Base-by-base conservation (phyloP, 2,888 invertebrate genomes). In the Neoitamus cyanurus region DNA sequence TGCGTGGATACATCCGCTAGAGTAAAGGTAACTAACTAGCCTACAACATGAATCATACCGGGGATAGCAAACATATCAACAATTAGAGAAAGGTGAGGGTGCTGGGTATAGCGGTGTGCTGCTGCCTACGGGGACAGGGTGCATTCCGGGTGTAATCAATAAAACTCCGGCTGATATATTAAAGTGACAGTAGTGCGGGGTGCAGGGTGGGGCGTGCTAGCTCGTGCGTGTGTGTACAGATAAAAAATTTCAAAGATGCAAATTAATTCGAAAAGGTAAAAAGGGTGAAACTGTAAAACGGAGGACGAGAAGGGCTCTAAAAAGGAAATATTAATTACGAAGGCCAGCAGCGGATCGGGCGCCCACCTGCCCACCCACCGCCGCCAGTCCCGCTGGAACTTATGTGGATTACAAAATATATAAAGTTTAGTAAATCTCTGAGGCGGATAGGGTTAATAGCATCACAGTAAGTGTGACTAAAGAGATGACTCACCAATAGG, bases 401-500 rank as follows among this genome's bases (percentile, higher is more conserved):
- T 77, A 46, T 70, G 30, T 77, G 77, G 42, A n/a, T 42, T 34
- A 75, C 31, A 15, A 34, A 34, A 80, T 34, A 15, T 48, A 34
- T 48, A 80, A 58, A 36, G 28, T 80, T 80, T 58, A 80, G 34
- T 58, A 80, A 73, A 34, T n/a, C 7, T 75, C 20, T 37, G 58
- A 80, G 58, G 80, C n/a, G 58, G 58, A 80, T 48, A 80, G 80
- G 80, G 58, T 34, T 58, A 80, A 80, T 77, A 77, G 46, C 46
- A 77, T 77, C 77, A 77, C 34, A 34, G 80, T 15, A 42, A 42
- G 28, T 80, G 80, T 80, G 80, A 80, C 31, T 80, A 80, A 36
- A 80, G 80, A 78, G 36, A 72, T 83, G 85, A 86, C 86, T 86
- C 86, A 86, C 86, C 86, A 86, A 85, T 84, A 86, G 86, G 86